Evolutionary conservation across 1,140 invertebrate genomes (phyloP).

Genomic region (Xylocopa sonorina): DNA sequence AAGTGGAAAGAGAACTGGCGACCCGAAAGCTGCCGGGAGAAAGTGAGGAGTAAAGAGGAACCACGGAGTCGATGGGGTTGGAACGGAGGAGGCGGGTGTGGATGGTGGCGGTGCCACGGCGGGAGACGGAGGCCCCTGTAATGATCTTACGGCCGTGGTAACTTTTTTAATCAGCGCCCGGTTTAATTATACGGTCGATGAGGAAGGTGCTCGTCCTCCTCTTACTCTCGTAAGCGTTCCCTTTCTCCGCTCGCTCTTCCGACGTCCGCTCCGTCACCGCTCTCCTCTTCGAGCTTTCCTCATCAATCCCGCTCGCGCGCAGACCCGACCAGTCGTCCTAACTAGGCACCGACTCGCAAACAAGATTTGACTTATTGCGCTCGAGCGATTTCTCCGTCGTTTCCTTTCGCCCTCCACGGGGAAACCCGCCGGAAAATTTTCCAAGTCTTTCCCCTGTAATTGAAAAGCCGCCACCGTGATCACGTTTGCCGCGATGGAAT

Average conservation of each 20-base stretch:
- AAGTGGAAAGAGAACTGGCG: slow-evolving; percentile 59
- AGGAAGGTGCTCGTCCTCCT: slow-evolving; percentile 73
- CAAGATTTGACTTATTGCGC: slow-evolving; percentile 81
- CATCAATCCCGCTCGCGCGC: slow-evolving; percentile 67
- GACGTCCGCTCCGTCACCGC: slow-evolving; percentile 39
- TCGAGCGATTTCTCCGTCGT: slow-evolving; percentile 72
- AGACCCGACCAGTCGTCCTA: slow-evolving; percentile 74
- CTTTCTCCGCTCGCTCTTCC: slow-evolving; percentile 11
- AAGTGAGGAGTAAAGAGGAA: slow-evolving; percentile 55
- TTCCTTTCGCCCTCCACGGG: slow-evolving; percentile 34
- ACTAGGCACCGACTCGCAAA: slow-evolving; percentile 77
- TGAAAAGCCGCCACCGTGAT: slow-evolving; percentile 15
- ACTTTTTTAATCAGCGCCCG: slow-evolving; percentile 82
- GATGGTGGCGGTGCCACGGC: slow-evolving; percentile 30
- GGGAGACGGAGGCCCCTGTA: slow-evolving; percentile 74
- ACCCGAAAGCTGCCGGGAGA: slow-evolving; percentile 51
- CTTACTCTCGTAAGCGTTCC: slow-evolving; percentile 26
- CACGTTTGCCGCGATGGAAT: slow-evolving; percentile 12
- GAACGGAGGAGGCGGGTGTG: slow-evolving; percentile 34
- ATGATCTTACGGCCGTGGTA: slow-evolving; percentile 80
- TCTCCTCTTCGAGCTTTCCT: slow-evolving; percentile 63
- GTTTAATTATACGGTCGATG: slow-evolving; percentile 82
- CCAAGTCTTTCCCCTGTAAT: slow-evolving; percentile 52
- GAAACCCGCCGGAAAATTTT: slow-evolving; percentile 48
- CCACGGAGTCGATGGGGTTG: slow-evolving; percentile 39